These are phyloP conservation scores for Cheilosia grossa DNA, from an alignment of 2,888 invertebrate species.

Conservation along the genomic window DNA sequence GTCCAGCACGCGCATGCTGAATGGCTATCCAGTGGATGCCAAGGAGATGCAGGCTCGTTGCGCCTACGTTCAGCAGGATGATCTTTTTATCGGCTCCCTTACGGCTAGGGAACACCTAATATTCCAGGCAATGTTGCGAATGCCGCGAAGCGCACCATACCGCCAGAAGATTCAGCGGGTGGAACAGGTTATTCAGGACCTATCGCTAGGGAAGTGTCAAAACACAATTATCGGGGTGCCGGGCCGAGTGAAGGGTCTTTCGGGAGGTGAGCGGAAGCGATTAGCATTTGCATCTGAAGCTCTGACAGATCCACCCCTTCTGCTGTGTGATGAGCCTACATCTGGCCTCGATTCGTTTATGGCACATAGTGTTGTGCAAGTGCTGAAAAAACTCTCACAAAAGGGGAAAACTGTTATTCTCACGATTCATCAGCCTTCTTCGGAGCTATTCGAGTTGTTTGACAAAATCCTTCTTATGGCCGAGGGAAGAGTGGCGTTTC, in stretches of 20 bases:
- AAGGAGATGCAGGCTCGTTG: slow-evolving; percentile 90
- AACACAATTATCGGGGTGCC: slow-evolving; percentile 95
- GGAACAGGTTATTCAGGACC: slow-evolving; percentile 93
- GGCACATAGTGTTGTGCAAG: slow-evolving; percentile 96
- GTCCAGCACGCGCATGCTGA: slow-evolving; percentile 86
- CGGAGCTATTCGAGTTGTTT: slow-evolving; percentile 94
- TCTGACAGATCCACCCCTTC: slow-evolving; percentile 95
- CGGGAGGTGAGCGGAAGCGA: slow-evolving; percentile 98
- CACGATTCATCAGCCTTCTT: slow-evolving; percentile 98
- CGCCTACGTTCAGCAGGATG: slow-evolving; percentile 97
- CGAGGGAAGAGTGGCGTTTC: slow-evolving; percentile 94
- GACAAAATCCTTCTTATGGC: slow-evolving; percentile 95
- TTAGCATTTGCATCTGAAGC: slow-evolving; percentile 98
- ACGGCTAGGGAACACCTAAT: slow-evolving; percentile 95
- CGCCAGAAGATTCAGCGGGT: slow-evolving; percentile 90
- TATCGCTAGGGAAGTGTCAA: slow-evolving; percentile 94
- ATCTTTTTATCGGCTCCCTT: slow-evolving; percentile 94
- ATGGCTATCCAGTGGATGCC: slow-evolving; percentile 90
- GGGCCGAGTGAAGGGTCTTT: slow-evolving; percentile 94
- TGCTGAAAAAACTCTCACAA: slow-evolving; percentile 89
- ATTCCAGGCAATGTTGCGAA: slow-evolving; percentile 94
- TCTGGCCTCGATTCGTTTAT: slow-evolving; percentile 98
- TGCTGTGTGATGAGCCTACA: slow-evolving; percentile 99
- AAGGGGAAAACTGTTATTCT: slow-evolving; percentile 95
- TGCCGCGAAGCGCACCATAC: slow-evolving; percentile 91